Base-by-base conservation (phyloP, 2,888 invertebrate species). In the Orthonevra nobilis region DNA sequence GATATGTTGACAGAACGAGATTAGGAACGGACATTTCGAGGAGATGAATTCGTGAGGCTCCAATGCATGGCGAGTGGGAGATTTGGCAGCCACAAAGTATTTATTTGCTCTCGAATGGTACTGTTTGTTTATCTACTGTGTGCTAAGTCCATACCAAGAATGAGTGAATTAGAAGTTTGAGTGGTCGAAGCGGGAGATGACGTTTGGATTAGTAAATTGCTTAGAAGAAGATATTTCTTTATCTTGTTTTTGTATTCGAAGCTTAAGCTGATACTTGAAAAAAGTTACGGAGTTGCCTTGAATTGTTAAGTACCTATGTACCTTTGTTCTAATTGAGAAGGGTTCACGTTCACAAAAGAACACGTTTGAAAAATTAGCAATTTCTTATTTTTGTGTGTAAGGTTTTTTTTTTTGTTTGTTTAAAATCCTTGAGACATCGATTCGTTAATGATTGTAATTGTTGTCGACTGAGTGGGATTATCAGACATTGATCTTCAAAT, bases 1-100 rank as follows among this genome's bases (percentile, higher is more conserved):
- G 19, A 77, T 64, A 58, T 70, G 75, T 70, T 70, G 75, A 70
- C 75, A 70, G 75, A 77, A 70, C 42, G 50, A 77, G 70, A 77
- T 70, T 77, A 63, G 63, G 26, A 52, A 58, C 44, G 63, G 70
- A 77, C 75, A 19, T 23, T 3, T 40, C 30, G 70, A 30, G 61
- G 40, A 42, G 63, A 38, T 52, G 32, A 64, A 58, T 75, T 69
- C 23, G 46, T 52, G 23, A 32, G 40, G 10, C 30, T 19, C n/a
- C n/a, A n/a, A n/a, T n/a, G n/a, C n/a, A n/a, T n/a, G 4, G 9
- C 32, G 19, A 10, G 28, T 48, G 12, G 26, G 12, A 14, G 17
- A 12, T 50, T 60, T 12, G 30, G 42, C 38, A 54, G 48, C 50
- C 50, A 58, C 15, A 36, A 77, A 50, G 23, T 50, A 38, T 58